These are phyloP conservation scores for Apodemia zela DNA, from an alignment of 2,888 invertebrate genomes.

Conservation along the genomic window DNA sequence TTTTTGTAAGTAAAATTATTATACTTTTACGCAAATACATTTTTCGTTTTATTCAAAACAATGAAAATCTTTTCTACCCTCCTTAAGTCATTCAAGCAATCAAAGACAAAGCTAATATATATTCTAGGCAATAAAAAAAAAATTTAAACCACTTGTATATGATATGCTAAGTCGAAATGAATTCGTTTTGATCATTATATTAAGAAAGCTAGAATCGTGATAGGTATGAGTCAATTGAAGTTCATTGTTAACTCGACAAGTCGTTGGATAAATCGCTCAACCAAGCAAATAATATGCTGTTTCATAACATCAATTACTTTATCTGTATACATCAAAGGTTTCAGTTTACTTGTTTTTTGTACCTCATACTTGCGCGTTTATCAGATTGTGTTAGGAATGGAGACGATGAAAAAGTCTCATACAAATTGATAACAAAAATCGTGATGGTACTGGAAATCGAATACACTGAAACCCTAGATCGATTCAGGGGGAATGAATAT, in stretches of 20 bases:
- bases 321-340: background rate
- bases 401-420: background rate
- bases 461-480: background rate
- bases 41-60: too few relatives aligned
- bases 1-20: too few relatives aligned
- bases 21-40: too few relatives aligned
- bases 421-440: background rate
- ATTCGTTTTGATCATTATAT: slow-evolving; percentile 2
- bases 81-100: too few relatives aligned
- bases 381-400: background rate
- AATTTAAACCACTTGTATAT: slow-evolving; percentile 5
- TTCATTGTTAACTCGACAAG: slow-evolving; percentile 10
- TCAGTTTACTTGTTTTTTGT: background rate
- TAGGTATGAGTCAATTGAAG: slow-evolving; percentile 11
- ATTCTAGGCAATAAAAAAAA: background rate
- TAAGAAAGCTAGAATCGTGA: slow-evolving; percentile 14
- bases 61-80: too few relatives aligned
- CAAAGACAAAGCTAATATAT: background rate
- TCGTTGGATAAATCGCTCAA: slow-evolving; percentile 16
- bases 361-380: background rate
- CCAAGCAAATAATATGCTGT: slow-evolving; percentile 8
- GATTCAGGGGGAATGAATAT: background rate
- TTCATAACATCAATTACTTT: slow-evolving; percentile 5
- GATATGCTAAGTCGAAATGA: background rate
- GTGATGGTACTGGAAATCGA: background rate